Evolutionary conservation across 2,888 invertebrate genomes (phyloP).

Genomic region (Agapostemon virescens): DNA sequence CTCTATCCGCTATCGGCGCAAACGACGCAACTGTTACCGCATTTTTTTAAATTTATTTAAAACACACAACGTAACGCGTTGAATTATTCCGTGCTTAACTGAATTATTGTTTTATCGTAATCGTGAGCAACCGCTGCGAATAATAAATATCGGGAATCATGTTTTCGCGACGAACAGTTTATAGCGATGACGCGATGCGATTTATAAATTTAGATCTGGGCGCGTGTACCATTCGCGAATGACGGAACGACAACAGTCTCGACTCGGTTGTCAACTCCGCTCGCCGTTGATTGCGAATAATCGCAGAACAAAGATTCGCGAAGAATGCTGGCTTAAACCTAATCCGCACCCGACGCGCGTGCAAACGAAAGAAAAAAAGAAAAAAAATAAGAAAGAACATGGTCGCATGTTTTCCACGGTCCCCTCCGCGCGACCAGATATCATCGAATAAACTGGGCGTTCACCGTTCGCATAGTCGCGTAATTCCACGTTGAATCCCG

Average conservation of each 20-base stretch:
- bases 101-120: slow-evolving; percentile 12
- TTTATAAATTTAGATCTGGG: slow-evolving; percentile 69
- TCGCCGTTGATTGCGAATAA: slow-evolving; percentile 22
- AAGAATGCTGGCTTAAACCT: background rate
- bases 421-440: background rate
- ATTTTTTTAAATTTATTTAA: background rate
- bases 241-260: slow-evolving; percentile 46
- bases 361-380: background rate
- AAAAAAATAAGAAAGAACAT: too few species aligned
- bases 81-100: background rate
- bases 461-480: background rate
- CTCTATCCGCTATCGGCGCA: background rate
- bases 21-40: background rate
- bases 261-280: slow-evolving; percentile 37
- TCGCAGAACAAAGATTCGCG: background rate
- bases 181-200: slow-evolving; percentile 68
- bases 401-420: background rate
- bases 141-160: slow-evolving; percentile 45
- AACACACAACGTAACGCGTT: too few species aligned
- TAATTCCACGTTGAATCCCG: background rate
- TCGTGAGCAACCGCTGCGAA: background rate
- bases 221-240: slow-evolving; percentile 57
- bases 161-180: slow-evolving; percentile 55
- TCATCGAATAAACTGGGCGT: slow-evolving; percentile 17
- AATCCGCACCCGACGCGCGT: slow-evolving; percentile 4